Base-by-base conservation (phyloP, 2,113 vertebrate species). In the Nyctereutes procyonoides region DNA sequence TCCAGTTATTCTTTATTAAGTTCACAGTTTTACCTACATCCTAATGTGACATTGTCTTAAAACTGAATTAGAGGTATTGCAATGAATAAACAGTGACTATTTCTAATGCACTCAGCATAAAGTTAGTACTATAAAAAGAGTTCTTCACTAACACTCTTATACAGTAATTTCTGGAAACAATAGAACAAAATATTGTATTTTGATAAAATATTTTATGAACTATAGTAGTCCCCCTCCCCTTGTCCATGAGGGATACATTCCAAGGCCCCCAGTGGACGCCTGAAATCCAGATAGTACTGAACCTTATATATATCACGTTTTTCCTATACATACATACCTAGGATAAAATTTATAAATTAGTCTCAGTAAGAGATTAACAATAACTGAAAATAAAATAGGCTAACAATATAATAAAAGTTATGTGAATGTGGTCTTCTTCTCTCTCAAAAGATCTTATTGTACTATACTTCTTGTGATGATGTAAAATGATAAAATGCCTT, bases 81-180 rank as follows among this genome's bases (percentile, higher is more conserved):
- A 73, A 69, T 51, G 89, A 95, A 82, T 76, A 81, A 35, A 16
- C 24, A 69, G 80, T 63, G 48, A 62, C 22, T 80, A 14, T 24
- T 92, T 58, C 90, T 28, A 86, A 67, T 73, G 53, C n/a, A 38
- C 38, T 86, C 30, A 53, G 17, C 5, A 60, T n/a, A 93, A 96
- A 93, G 26, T 4, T 71, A 24, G 10, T 32, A 91, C 53, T 93
- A 32, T 87, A 62, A 93, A 84, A 92, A 80, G 5, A 0, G 16
- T 60, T 77, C 13, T 86, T 53, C 24, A 87, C 88, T 79, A 91
- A 60, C 24, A 94, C 12, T 88, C 1, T 73, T 35, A 63, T 43
- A 17, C 87, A 60, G 88, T 65, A 88, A 55, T 95, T 95, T 93
- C 97, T 89, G 13, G 63, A 93, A 89, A 93, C 43, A 88, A 92